Evolutionary conservation across 2,113 vertebrate species (phyloP).

Genomic region (Zootoca vivipara): DNA sequence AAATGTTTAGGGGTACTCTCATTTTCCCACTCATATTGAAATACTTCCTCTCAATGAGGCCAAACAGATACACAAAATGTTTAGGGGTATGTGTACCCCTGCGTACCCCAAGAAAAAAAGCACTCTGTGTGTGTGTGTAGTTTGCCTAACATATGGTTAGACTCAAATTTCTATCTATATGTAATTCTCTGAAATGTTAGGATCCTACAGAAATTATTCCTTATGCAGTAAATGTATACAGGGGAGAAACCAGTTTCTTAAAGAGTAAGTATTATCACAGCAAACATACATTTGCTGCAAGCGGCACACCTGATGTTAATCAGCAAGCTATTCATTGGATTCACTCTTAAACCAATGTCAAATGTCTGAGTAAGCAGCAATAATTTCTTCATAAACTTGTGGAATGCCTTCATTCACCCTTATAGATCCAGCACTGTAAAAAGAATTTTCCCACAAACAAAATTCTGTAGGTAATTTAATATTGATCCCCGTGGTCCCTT

Average conservation of each 20-base stretch:
- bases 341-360: slow-evolving; percentile 28
- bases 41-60: too few relatives aligned
- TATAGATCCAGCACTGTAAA: slow-evolving; percentile 27
- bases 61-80: too few relatives aligned
- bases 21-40: too few relatives aligned
- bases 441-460: slow-evolving; percentile 21
- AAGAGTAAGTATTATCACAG: slow-evolving; percentile 32
- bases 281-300: neutral
- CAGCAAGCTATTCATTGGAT: slow-evolving; percentile 14
- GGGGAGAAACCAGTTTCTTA: neutral
- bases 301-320: slow-evolving; percentile 10
- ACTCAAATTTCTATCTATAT: neutral
- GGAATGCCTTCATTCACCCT: slow-evolving; percentile 33
- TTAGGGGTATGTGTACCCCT: too few relatives aligned
- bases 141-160: neutral
- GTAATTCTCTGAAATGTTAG: neutral
- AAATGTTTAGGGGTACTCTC: too few relatives aligned
- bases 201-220: neutral
- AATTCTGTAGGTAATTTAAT: slow-evolving; percentile 38
- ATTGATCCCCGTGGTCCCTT: slow-evolving; percentile 21
- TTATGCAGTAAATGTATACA: neutral
- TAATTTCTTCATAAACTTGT: slow-evolving; percentile 29
- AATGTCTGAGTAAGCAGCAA: slow-evolving; percentile 39
- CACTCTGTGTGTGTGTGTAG: too few relatives aligned
- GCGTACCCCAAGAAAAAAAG: too few relatives aligned